Base-by-base conservation (phyloP, 2,797 vertebrate species). In the Enteromius viviparus region DNA sequence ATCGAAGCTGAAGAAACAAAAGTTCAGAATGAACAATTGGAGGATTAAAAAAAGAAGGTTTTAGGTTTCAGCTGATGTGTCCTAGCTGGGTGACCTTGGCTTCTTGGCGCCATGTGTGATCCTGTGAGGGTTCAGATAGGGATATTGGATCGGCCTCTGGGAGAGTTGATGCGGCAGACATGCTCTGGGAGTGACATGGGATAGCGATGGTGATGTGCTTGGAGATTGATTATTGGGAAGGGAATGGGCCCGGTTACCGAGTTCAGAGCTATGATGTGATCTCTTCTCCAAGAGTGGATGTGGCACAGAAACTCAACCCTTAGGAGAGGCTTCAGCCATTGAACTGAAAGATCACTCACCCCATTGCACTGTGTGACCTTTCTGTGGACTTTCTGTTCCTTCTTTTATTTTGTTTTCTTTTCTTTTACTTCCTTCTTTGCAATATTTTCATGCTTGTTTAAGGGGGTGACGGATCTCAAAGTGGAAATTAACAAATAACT, bases 201-300 rank as follows among this genome's bases (percentile, higher is more conserved):
- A 94, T 91, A 91, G 90, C 89, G 89, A 84, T 87, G 82, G 86
- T 85, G 89, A 88, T 68, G 81, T 84, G 87, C 84, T 78, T 45
- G 26, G 88, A 88, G 82, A 80, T 89, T 85, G 84, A 85, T 83
- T 81, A 84, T 87, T 86, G 85, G 87, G 86, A 89, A 85, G 84
- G 62, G 82, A 86, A 87, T 79, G 65, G 42, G 26, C 78, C 64
- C 65, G 86, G 88, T 81, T 72, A 86, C 78, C 47, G 80, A 86
- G 85, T 87, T 71, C 88, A 84, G 80, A 78, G 75, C 88, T 86
- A 87, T 92, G 90, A 89, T 87, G 89, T 82, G 83, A 90, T 84
- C 91, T 92, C 91, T 92, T 91, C 88, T 91, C 90, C 88, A 85
- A 91, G 92, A 92, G 85, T 91, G 90, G 90, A 92, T 91, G 89